These are phyloP conservation scores for Nomada ruficornis DNA, from an alignment of 2,888 invertebrate genomes.

Conservation along the genomic window DNA sequence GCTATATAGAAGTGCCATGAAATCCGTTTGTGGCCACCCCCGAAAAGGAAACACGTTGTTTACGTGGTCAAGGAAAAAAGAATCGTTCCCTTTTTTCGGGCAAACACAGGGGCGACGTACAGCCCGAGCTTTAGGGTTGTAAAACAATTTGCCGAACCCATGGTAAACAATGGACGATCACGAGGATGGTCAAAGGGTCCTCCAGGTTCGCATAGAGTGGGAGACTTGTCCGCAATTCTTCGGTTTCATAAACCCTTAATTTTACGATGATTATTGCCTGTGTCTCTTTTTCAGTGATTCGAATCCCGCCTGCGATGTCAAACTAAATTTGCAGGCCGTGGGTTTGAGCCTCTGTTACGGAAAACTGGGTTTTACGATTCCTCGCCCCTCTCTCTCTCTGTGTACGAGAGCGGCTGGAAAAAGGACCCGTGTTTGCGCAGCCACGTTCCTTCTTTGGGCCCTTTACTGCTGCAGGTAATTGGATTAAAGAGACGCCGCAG, in stretches of 20 bases:
- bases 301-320: conserved; percentile 67
- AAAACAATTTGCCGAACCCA: conserved; percentile 76
- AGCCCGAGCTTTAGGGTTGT: conserved; percentile 55
- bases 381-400: too few species aligned
- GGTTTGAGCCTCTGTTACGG: conserved; percentile 48
- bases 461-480: conserved; percentile 60
- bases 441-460: not conserved
- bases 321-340: conserved; percentile 64
- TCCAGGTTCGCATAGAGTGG: not conserved
- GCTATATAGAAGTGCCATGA: not conserved
- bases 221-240: not conserved
- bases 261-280: conserved; percentile 77
- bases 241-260: conserved; percentile 71
- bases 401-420: conserved; percentile 21
- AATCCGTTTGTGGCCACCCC: conserved; percentile 32
- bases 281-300: conserved; percentile 57
- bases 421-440: conserved; percentile 19
- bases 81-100: conserved; percentile 33
- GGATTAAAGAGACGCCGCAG: conserved; percentile 49
- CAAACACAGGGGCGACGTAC: conserved; percentile 19
- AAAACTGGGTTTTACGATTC: conserved; percentile 70
- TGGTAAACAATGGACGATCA: conserved; percentile 79
- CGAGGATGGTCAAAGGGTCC: conserved; percentile 46
- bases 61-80: not conserved
- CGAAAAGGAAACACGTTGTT: conserved; percentile 5